Base-by-base conservation (phyloP, 2,888 invertebrate species). In the Rotaria socialis region DNA sequence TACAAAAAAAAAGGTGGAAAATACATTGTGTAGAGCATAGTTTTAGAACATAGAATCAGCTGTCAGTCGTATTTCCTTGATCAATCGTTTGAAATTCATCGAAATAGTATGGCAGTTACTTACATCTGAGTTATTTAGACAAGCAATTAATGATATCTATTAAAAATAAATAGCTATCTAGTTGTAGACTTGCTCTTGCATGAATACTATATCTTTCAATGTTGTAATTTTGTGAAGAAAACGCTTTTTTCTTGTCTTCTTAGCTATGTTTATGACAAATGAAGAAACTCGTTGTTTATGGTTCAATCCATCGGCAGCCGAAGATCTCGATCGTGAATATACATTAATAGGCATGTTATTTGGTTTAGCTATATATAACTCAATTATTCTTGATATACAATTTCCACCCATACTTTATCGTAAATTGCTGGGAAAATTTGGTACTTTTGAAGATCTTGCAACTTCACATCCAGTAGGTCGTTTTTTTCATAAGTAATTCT, bases 381-480 rank as follows among this genome's bases (percentile, higher is more conserved):
- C 96, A 90, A 94, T 96, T 55, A 96, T 97, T 88, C 92, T 97
- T 88, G 95, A 96, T 88, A 95, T 96, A 86, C 96, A 95, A 91
- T 96, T 97, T 91, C 96, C 97, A 2, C 95, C 96, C 94, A 96
- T 96, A 19, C 94, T 97, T 87, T 97, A 97, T 91, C 94, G 96
- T 88, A 97, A 97, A 90, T 93, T 97, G 6, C 94, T 96, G 93
- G 96, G 96, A 41, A 95, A 95, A 90, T 94, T 94, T 89, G 96
- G 96, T 6, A 94, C 94, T 0, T 96, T 95, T 89, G 94, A 94
- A 88, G 96, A 97, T 91, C 92, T 97, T 58, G 93, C 94, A 85
- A 96, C 96, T 90, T 96, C 95, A 94, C 96, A 96, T 93, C 95
- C 95, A 58, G 95, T 95, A 91, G 14, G 4, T 35, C 35, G 2